Evolutionary conservation across 2,113 vertebrate genomes (phyloP).

Genomic region (Macrotus californicus): DNA sequence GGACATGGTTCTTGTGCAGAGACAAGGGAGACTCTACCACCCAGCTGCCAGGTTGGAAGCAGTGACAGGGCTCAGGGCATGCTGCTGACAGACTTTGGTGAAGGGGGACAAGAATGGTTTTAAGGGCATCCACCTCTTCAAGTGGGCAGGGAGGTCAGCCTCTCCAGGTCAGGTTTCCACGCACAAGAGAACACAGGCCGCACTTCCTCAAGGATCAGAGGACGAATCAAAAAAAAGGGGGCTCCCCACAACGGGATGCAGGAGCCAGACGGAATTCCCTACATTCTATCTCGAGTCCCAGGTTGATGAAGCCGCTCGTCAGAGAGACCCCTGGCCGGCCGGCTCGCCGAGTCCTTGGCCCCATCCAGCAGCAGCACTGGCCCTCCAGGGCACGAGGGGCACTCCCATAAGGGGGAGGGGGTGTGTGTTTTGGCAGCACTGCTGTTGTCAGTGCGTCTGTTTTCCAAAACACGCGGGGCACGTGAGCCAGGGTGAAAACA

Average conservation of each 20-base stretch:
- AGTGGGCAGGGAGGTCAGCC: background rate
- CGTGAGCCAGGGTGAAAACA: slow-evolving; percentile 75
- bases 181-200: background rate
- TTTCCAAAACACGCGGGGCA: slow-evolving; percentile 45
- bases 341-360: background rate
- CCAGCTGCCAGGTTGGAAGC: background rate
- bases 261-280: background rate
- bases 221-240: background rate
- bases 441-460: background rate
- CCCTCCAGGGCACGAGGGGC: background rate
- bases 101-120: background rate
- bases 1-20: background rate
- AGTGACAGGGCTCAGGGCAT: background rate
- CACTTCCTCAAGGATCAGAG: background rate
- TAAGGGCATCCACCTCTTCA: background rate
- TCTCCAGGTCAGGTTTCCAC: background rate
- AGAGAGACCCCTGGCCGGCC: background rate
- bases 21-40: background rate
- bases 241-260: background rate
- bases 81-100: background rate
- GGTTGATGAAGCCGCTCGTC: background rate
- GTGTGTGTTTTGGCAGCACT: background rate
- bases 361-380: background rate
- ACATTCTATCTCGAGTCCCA: accelerated
- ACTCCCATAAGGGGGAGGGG: background rate